A percentile compares a stretch with the other conserved stretches of the same genome.
phyloP scores from a whole-genome alignment of 2,888 invertebrate species.

The Drosophila rubida region DNA sequence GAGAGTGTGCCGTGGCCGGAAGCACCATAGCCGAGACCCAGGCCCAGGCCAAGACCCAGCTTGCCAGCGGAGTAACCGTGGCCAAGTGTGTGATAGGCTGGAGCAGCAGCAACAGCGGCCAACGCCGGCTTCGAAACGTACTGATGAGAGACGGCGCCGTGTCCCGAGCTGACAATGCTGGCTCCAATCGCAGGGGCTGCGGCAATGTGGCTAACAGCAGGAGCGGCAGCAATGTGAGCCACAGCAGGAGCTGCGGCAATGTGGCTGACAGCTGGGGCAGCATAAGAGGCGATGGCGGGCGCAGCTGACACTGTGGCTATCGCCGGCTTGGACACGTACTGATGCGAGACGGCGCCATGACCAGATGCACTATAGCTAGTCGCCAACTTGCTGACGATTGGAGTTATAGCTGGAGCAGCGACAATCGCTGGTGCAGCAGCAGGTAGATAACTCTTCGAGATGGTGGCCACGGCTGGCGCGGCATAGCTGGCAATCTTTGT shows the following conservation, averaged over 20 bases:
- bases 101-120: constrained; percentile 79
- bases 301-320: constrained; percentile 39
- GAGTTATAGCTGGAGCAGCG: constrained; percentile 58
- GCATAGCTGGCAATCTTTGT: constrained; percentile 46
- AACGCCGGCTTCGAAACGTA: constrained; percentile 69
- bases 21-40: constrained; percentile 18
- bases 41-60: constrained; percentile 2
- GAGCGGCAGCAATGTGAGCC: constrained; percentile 6
- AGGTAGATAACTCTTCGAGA: constrained; percentile 49
- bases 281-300: constrained; percentile 6
- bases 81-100: constrained; percentile 54
- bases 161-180: constrained; percentile 36
- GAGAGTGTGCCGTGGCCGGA: constrained; percentile 39
- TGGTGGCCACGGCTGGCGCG: constrained; percentile 73
- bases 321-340: constrained; percentile 72
- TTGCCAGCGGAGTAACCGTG: constrained; percentile 29
- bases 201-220: constrained; percentile 67
- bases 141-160: constrained; percentile 62
- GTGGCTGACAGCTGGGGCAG: constrained; percentile 60
- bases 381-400: constrained; percentile 39
- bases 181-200: constrained; percentile 47
- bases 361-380: constrained; percentile 59
- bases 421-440: constrained; percentile 50
- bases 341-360: constrained; percentile 65
- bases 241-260: constrained; percentile 30